Percentiles rank a stretch among this genome's conserved stretches.
These are phyloP conservation scores for Bhutanitis thaidina DNA, from an alignment of 2,888 invertebrate genomes.

Conservation along the genomic window DNA sequence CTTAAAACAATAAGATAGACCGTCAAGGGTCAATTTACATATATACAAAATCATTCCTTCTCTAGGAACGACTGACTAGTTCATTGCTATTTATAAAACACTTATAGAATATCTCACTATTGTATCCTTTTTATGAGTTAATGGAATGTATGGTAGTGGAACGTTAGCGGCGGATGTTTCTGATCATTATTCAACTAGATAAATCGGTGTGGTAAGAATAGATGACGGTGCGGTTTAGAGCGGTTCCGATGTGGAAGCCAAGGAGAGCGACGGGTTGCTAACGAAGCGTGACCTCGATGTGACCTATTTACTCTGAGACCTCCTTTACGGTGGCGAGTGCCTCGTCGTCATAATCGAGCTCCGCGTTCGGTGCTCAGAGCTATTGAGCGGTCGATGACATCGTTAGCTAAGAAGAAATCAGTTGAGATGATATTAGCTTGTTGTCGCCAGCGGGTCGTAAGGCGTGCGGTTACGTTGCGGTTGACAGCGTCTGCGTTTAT, in stretches of 20 bases:
- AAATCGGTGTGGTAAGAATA: slow-evolving; percentile 40
- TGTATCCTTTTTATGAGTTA: slow-evolving; percentile 33
- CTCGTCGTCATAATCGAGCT: slow-evolving; percentile 62
- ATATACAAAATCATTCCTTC: slow-evolving; percentile 13
- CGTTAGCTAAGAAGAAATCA: slow-evolving; percentile 86
- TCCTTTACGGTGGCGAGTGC: slow-evolving; percentile 45
- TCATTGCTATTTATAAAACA: slow-evolving; percentile 43
- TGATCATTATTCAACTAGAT: slow-evolving; percentile 36
- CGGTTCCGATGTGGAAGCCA: slow-evolving; percentile 41
- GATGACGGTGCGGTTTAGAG: slow-evolving; percentile 25
- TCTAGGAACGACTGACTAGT: slow-evolving; percentile 50
- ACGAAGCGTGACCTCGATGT: slow-evolving; percentile 25
- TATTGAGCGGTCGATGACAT: slow-evolving; percentile 84
- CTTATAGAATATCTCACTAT: slow-evolving; percentile 55
- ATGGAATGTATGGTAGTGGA: slow-evolving; percentile 45
- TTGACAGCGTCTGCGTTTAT: slow-evolving; percentile 84
- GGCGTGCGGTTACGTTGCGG: slow-evolving; percentile 84
- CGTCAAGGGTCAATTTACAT: slow-evolving; percentile 4
- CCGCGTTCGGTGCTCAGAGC: slow-evolving; percentile 67
- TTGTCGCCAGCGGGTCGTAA: slow-evolving; percentile 82
- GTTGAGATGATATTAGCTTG: slow-evolving; percentile 86
- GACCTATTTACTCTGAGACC: slow-evolving; percentile 46
- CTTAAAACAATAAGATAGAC: slow-evolving; percentile 2
- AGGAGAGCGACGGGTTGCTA: slow-evolving; percentile 41
- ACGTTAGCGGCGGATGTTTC: slow-evolving; percentile 31